Evolutionary conservation across 1,140 invertebrate genomes (phyloP).

Genomic region (Carcinoscorpius rotundicauda): DNA sequence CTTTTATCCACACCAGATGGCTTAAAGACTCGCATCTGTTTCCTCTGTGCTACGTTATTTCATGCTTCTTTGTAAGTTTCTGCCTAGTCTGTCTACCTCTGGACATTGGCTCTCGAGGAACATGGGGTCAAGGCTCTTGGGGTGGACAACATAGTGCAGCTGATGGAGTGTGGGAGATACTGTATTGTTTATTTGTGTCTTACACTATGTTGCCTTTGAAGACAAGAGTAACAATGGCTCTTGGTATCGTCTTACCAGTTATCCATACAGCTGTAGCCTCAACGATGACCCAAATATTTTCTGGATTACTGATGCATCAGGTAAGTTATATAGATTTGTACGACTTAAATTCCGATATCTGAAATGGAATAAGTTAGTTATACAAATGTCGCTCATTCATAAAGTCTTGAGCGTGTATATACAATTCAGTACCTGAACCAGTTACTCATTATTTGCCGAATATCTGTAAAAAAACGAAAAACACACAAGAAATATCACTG

Average conservation of each 20-base stretch:
- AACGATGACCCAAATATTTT: too few species aligned
- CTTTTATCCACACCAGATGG: slow-evolving; percentile 47
- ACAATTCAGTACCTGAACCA: too few species aligned
- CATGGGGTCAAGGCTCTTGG: slow-evolving; percentile 31
- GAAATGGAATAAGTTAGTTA: too few species aligned
- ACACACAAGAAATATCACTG: too few species aligned
- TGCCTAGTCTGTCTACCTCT: slow-evolving; percentile 46
- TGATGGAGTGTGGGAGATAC: slow-evolving; percentile 66
- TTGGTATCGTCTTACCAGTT: slow-evolving; percentile 54
- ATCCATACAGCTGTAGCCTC: slow-evolving; percentile 37
- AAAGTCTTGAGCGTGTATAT: too few species aligned
- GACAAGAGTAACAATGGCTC: slow-evolving; percentile 57
- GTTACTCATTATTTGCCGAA: too few species aligned
- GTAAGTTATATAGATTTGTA: too few species aligned
- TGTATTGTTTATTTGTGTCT: slow-evolving; percentile 70
- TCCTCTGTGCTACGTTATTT: slow-evolving; percentile 50
- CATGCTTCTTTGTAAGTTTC: slow-evolving; percentile 50
- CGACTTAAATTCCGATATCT: too few species aligned
- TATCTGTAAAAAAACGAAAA: too few species aligned
- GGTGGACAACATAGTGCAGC: slow-evolving; percentile 36
- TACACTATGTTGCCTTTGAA: slow-evolving; percentile 75
- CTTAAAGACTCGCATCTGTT: slow-evolving; percentile 49
- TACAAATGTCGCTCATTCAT: too few species aligned
- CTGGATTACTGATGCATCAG: too few species aligned
- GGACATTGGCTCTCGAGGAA: slow-evolving; percentile 36